Percentiles rank a stretch among this genome's conserved stretches.
phyloP scores from a whole-genome alignment of 2,888 invertebrate species.

The Drosophila suboccidentalis region DNA sequence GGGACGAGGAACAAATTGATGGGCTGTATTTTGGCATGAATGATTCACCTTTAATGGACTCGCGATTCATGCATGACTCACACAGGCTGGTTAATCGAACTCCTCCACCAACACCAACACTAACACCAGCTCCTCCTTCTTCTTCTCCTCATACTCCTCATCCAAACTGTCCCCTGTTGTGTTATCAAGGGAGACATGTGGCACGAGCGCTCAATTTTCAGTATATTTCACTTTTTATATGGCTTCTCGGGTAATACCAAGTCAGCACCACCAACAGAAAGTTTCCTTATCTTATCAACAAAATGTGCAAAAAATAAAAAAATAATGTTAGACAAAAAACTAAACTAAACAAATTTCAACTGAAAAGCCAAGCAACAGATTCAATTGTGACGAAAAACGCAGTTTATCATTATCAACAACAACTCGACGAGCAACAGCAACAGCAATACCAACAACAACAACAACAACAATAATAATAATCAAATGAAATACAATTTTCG shows the following conservation, averaged over 20 bases:
- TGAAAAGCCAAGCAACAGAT: slow-evolving; percentile 34
- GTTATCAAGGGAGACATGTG: slow-evolving; percentile 24
- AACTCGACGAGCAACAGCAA: slow-evolving; percentile 11
- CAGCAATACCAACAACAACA: neutral
- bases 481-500: slow-evolving; percentile 29
- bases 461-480: slow-evolving; percentile 18
- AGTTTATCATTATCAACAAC: slow-evolving; percentile 58
- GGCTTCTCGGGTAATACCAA: slow-evolving; percentile 38
- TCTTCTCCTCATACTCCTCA: neutral
- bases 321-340: slow-evolving; percentile 4
- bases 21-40: slow-evolving; percentile 18
- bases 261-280: slow-evolving; percentile 10
- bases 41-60: slow-evolving; percentile 61
- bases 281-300: slow-evolving; percentile 51
- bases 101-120: neutral
- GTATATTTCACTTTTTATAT: slow-evolving; percentile 28
- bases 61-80: slow-evolving; percentile 39
- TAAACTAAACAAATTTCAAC: slow-evolving; percentile 32
- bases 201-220: slow-evolving; percentile 41
- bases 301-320: slow-evolving; percentile 40
- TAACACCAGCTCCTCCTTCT: neutral
- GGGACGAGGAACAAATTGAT: slow-evolving; percentile 3
- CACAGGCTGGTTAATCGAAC: slow-evolving; percentile 16
- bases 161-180: neutral
- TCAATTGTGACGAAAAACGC: slow-evolving; percentile 37